Base-by-base conservation (phyloP, 2,888 invertebrate genomes). In the Euclidia mi region DNA sequence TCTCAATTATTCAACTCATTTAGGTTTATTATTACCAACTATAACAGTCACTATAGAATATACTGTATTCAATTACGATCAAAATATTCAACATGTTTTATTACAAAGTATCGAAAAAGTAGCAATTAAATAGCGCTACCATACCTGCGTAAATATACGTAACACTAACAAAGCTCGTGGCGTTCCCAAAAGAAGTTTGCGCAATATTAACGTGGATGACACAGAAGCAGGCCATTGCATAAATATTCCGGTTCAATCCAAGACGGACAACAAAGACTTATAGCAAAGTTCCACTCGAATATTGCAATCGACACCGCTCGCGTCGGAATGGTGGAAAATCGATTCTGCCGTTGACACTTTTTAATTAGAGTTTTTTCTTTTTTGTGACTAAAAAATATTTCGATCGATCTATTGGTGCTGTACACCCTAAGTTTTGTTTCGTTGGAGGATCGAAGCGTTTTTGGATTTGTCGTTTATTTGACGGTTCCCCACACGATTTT, bases 281-380 rank as follows among this genome's bases (percentile, higher is more conserved):
- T 41, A 65, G 56, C 69, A 68, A 74, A 71, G 60, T 69, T 63
- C 58, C 43, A 73, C 48, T 53, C 62, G 64, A 67, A 68, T 61
- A 71, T 75, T 76, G 79, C 75, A 73, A 81, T 82, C 82, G 77
- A 79, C 78, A 82, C 78, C 65, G 20, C 52, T 68, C 62, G 65
- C 49, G 61, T 65, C n/a, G 52, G 32, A 61, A 63, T 56, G 55
- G 63, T 63, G 64, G 43, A 57, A 65, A 73, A 76, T 71, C 71
- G 63, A 60, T 71, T 73, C 79, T 83, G 82, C 55, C 67, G 64
- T 69, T 85, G 85, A 83, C 85, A 84, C 82, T 79, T 86, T 85
- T 87, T 84, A 83, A 86, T 84, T 85, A 81, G 76, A 72, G 73
- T 70, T 67, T 64, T 60, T 42, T 52, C 57, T 79, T 80, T 81